Base-by-base conservation (phyloP, 64 coral and sea anemone genomes). In the Actinia equina region DNA sequence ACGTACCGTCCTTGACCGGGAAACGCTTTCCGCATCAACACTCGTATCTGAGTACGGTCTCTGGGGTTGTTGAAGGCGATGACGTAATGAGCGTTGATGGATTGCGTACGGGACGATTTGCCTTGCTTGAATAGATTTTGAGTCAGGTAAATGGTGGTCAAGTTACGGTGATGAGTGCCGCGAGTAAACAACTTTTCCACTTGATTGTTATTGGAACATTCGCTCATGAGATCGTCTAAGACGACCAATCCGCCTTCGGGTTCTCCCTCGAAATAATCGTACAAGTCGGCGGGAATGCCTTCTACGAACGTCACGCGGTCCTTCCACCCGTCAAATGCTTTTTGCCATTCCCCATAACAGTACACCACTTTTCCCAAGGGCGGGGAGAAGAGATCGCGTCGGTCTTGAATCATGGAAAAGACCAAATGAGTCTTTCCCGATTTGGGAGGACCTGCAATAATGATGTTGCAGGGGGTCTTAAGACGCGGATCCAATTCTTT, bases 141-240 rank as follows among this genome's bases (percentile, higher is more conserved):
- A 59, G 49, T 57, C 53, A 88, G n/a, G 23, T 56, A 79, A 37
- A 89, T 23, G 19, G 81, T 80, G 54, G 87, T 89, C 18, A 89
- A 82, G 78, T 82, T 44, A 7, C 87, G 87, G 65, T 89, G 87
- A 51, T 89, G 87, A 45, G 87, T 80, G 1, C 81, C 56, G 59
- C 81, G 79, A 49, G 87, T 89, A 67, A 89, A 89, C 77, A 89
- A 43, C 43, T 89, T 80, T 61, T 82, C 79, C 57, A 88, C 77
- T 56, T 59, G 57, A 45, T 63, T 41, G 76, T 88, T 79, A 74
- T 82, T 82, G 77, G 74, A 74, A 10, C 53, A 59, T 82, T 82
- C 87, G 0, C 58, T 54, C 87, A 88, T 88, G 55, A 88, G 44
- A 60, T 88, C 87, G 54, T 88, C 87, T 77, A 88, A 63, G 1